These are phyloP conservation scores for Microtus agrestis DNA, from an alignment of 2,797 vertebrate species.

Conservation along the genomic window DNA sequence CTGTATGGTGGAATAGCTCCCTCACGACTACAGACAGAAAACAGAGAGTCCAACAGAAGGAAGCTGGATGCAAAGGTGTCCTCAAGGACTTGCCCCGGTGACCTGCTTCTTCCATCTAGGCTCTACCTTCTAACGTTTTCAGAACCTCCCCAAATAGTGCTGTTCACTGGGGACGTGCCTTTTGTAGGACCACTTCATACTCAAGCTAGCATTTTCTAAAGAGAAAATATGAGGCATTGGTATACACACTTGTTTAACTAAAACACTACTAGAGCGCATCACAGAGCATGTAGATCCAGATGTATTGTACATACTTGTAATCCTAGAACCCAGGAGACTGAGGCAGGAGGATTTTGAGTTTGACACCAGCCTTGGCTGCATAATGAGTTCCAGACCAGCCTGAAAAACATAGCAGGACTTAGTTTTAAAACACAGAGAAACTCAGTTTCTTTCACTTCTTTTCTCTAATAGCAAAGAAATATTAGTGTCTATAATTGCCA, in stretches of 20 bases:
- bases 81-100: background rate
- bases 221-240: background rate
- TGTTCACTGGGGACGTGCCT: background rate
- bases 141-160: background rate
- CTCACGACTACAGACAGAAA: background rate
- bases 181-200: background rate
- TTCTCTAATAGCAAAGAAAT: constrained; percentile 23
- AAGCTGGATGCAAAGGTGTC: background rate
- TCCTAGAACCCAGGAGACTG: background rate
- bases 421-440: background rate
- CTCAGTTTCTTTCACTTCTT: background rate
- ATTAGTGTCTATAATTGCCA: background rate
- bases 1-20: background rate
- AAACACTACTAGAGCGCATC: background rate
- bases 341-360: background rate
- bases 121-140: background rate
- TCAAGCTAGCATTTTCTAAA: background rate
- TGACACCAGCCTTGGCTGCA: background rate
- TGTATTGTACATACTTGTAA: background rate
- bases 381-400: background rate
- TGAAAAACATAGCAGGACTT: background rate
- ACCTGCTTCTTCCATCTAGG: background rate
- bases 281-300: background rate
- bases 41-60: background rate
- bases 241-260: constrained; percentile 14